Base-by-base conservation (phyloP, 2,888 invertebrate species). In the Anoplius nigerrimus region DNA sequence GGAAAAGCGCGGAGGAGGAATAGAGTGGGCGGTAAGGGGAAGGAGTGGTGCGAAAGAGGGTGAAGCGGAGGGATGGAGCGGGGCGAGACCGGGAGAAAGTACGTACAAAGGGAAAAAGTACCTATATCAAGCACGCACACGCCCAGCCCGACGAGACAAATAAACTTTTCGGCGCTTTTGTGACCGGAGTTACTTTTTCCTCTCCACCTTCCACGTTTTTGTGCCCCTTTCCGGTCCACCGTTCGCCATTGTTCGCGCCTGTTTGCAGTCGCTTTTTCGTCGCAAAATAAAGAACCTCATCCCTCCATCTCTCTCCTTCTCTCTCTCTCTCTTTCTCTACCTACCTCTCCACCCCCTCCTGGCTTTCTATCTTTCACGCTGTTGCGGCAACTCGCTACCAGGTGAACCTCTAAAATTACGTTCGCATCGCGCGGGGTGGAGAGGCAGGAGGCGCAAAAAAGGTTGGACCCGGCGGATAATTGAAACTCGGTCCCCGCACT, bases 141-240 rank as follows among this genome's bases (percentile, higher is more conserved):
- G 48, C 43, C 34, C 22, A 16, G 46, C 52, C 1, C 34, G 34
- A 68, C 24, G 60, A 61, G 62, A 70, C 62, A 67, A 70, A 72
- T 71, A 71, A 72, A 72, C 70, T 67, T 72, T 72, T 67, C 62
- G 70, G 63, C 66, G 64, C 67, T 67, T 48, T 57, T 62, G 67
- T 46, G 67, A 62, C 46, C 54, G 48, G 43, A 20, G 34, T 24
- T 48, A 48, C 18, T 48, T 48, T 48, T 48, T 48, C 48, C 18
- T 18, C 18, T 48, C 48, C 18, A 18, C 48, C 48, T 48, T 18
- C 48, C 18, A 18, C 48, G 16, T 48, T 18, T 48, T 48, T 48
- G 48, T 48, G 48, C n/a, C 48, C 48, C 48, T 48, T 48, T 48
- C 18, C 48, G 2, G 48, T 48, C 48, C 48, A 18, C 18, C 48